phyloP scores from a whole-genome alignment of 2,113 vertebrate genomes.

The Oophaga pumilio region DNA sequence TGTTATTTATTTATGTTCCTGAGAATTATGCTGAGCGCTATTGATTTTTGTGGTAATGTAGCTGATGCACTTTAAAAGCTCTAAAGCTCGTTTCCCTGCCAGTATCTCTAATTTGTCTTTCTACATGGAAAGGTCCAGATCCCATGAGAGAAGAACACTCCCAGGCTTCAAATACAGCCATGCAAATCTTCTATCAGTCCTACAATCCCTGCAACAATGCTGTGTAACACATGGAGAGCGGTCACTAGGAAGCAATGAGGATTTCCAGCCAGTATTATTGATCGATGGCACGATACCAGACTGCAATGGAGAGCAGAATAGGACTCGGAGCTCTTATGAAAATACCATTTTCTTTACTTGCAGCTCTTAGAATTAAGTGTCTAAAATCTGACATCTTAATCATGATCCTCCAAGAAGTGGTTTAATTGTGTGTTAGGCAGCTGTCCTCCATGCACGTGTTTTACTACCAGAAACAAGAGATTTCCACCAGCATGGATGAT shows the following conservation, averaged over 20 bases:
- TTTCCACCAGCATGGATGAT: background rate
- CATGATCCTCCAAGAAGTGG: slow-evolving; percentile 23
- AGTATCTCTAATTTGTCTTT: slow-evolving; percentile 35
- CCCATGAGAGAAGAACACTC: slow-evolving; percentile 3
- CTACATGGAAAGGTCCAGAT: slow-evolving; percentile 15
- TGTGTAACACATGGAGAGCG: background rate
- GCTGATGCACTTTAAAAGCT: slow-evolving; percentile 52
- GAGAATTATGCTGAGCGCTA: slow-evolving; percentile 52
- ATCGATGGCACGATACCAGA: slow-evolving; percentile 20
- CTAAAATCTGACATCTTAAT: slow-evolving; percentile 13
- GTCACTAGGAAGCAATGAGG: slow-evolving; percentile 24
- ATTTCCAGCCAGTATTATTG: slow-evolving; percentile 30
- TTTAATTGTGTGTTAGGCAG: slow-evolving; percentile 17
- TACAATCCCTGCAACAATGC: background rate
- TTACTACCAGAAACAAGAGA: background rate
- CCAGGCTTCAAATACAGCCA: background rate
- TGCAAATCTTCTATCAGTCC: slow-evolving; percentile 10
- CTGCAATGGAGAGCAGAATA: background rate
- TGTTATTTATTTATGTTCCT: slow-evolving; percentile 49
- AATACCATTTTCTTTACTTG: slow-evolving; percentile 3
- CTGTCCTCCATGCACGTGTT: background rate
- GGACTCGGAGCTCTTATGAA: slow-evolving; percentile 3
- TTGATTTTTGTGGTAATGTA: slow-evolving; percentile 51
- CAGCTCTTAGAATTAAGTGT: background rate
- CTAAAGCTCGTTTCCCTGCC: slow-evolving; percentile 38